These are phyloP conservation scores for Hipparchia sbordonii DNA, from an alignment of 2,888 invertebrate species.

Conservation along the genomic window DNA sequence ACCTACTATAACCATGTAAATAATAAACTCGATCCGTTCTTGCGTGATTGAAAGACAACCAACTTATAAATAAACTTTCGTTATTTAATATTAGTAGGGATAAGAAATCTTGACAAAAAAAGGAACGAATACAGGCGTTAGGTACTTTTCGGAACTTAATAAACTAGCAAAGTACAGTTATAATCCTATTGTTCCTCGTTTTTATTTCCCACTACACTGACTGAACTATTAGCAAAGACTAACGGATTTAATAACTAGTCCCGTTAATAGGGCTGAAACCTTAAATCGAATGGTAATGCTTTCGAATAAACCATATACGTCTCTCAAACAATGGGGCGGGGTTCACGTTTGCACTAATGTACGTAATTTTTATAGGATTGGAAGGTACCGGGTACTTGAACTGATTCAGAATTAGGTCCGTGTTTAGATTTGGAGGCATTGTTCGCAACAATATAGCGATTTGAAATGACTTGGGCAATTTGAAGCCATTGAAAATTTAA, in stretches of 20 bases:
- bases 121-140: too few relatives aligned
- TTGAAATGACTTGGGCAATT: slow-evolving; percentile 34
- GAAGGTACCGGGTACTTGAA: slow-evolving; percentile 12
- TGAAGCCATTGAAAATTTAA: slow-evolving; percentile 33
- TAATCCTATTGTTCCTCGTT: not conserved
- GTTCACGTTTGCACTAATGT: slow-evolving; percentile 65
- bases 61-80: too few relatives aligned
- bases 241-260: slow-evolving; percentile 13
- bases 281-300: slow-evolving; percentile 31
- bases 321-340: slow-evolving; percentile 59
- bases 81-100: too few relatives aligned
- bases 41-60: too few relatives aligned
- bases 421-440: slow-evolving; percentile 20
- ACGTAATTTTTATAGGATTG: slow-evolving; percentile 57
- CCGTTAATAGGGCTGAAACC: slow-evolving; percentile 11
- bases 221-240: slow-evolving; percentile 11
- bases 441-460: slow-evolving; percentile 29
- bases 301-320: slow-evolving; percentile 62
- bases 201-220: not conserved
- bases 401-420: slow-evolving; percentile 25
- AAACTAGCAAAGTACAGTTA: not conserved
- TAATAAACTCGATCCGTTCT: too few relatives aligned
- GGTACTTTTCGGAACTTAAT: too few relatives aligned
- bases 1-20: too few relatives aligned
- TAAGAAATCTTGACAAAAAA: too few relatives aligned